Evolutionary conservation across 2,888 invertebrate genomes (phyloP).

Genomic region (Pediacus dermestoides): DNA sequence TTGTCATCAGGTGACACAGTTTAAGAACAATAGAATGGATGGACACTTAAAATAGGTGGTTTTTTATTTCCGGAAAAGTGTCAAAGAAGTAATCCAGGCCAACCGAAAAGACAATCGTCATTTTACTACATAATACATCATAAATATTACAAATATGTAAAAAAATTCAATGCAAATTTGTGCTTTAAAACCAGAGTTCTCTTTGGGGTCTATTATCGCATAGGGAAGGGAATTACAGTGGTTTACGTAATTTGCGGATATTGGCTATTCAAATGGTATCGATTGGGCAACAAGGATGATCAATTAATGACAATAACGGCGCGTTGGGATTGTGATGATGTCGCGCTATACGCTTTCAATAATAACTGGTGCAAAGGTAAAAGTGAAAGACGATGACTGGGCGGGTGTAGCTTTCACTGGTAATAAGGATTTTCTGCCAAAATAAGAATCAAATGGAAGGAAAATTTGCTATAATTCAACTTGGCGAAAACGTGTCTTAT

Average conservation of each 20-base stretch:
- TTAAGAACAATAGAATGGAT: constrained; percentile 16
- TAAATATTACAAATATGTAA: no score
- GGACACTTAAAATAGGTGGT: constrained; percentile 12
- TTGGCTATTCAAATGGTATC: constrained; percentile 13
- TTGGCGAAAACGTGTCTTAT: no score
- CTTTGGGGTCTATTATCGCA: no score
- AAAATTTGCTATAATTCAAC: no score
- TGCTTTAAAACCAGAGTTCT: no score
- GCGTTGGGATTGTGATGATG: constrained; percentile 14
- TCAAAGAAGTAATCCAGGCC: constrained; percentile 27
- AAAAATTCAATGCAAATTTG: no score
- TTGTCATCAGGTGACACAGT: constrained; percentile 10
- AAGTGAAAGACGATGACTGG: constrained; percentile 41
- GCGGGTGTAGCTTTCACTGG: constrained; percentile 34
- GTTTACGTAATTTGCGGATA: constrained; percentile 14
- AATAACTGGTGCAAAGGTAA: constrained; percentile 39
- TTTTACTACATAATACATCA: constrained; percentile 4
- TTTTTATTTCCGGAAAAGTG: constrained; percentile 30
- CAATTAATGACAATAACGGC: constrained; percentile 21
- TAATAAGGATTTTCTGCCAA: no score
- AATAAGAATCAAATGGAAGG: no score
- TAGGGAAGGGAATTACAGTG: no score
- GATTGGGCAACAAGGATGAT: constrained; percentile 19
- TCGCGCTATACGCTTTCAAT: constrained; percentile 36
- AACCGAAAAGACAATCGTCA: constrained; percentile 27